Conservation (phyloP, 2,113 vertebrate genomes). For the Glareola pratincola region DNA sequence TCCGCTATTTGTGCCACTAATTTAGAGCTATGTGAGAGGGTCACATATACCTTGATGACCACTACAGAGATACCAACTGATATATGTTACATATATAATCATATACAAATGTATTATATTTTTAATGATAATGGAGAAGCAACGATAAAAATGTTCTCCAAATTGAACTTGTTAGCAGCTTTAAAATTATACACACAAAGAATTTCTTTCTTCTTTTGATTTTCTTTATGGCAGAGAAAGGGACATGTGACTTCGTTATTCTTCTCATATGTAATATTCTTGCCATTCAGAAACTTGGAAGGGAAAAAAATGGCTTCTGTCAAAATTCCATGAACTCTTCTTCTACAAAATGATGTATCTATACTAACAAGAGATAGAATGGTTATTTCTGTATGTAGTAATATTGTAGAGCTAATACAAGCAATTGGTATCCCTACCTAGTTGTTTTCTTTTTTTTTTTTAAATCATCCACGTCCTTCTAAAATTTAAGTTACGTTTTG, state of each 20-base stretch:
- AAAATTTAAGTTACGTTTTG: neutral
- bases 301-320: neutral
- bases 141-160: neutral
- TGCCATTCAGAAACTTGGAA: neutral
- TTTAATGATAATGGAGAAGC: neutral
- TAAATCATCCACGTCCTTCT: neutral
- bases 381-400: neutral
- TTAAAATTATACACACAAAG: neutral
- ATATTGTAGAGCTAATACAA: neutral
- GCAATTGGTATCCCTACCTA: neutral
- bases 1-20: too few species aligned
- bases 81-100: neutral
- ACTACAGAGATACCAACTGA: neutral
- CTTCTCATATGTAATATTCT: neutral
- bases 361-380: neutral
- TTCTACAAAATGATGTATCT: neutral
- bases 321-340: neutral
- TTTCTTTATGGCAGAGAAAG: neutral
- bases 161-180: neutral
- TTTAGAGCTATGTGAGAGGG: rapidly evolving
- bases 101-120: neutral
- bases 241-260: neutral
- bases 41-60: neutral
- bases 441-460: neutral
- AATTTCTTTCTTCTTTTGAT: neutral